Evolutionary conservation across 2,113 vertebrate genomes (phyloP), one percentile per base, ranked within the genome.

Genomic region (Tor tambroides): DNA sequence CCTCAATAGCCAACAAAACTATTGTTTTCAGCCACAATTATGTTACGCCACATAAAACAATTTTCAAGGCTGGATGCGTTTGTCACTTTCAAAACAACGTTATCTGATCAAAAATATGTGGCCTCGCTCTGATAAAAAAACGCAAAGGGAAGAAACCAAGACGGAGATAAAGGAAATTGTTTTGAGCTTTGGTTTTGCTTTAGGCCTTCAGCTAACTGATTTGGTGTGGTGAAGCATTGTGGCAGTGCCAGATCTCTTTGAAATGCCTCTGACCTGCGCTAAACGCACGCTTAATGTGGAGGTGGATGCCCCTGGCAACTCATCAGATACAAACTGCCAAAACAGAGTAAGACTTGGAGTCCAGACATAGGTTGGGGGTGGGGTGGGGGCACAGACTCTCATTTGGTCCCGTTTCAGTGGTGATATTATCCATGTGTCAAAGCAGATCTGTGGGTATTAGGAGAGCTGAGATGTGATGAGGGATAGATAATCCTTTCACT

Each of bases 81-180:
- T 85, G 83, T 83, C 69, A 80, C 82, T 87, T 88, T 82, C 81
- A 86, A 85, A 82, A 88, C 82, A 88, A 83, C 32, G 74, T 85
- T 86, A 89, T 90, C 83, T 81, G 88, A 87, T 87, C 65, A 81
- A 63, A 76, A 80, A 86, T 71, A 83, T 78, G 41, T 72, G 69
- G 72, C 19, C 65, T 80, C 41, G n/a, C 35, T 19, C 43, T 14
- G 71, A 81, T 43, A 84, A 51, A 83, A 35, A 56, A 61, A 59
- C 21, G 38, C 17, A 0, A 67, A 80, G 17, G 65, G 61, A 76
- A 83, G 61, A 87, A 72, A 80, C 49, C 65, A 75, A 88, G 46
- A 67, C 26, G 28, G 32, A 63, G 67, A 83, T 41, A 67, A 76
- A 32, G 30, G 19, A 77, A 85, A 72, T n/a, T 38, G 72, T 89